Evolutionary conservation across 1,140 invertebrate species (phyloP).

Genomic region (Magallana gigas): DNA sequence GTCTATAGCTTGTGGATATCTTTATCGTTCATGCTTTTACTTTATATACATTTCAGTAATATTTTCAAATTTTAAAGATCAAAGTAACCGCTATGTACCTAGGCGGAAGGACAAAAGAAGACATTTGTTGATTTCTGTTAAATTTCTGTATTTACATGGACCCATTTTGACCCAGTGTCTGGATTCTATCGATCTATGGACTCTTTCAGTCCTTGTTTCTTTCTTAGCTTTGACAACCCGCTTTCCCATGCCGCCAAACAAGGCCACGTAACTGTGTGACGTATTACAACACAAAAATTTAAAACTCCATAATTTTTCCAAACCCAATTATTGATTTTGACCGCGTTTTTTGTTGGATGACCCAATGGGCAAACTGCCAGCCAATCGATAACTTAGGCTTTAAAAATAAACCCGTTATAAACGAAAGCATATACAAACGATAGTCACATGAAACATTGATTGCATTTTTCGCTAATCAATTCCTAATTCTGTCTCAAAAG

Average conservation of each 20-base stretch:
- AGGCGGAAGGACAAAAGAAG: too few species aligned
- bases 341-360: not conserved
- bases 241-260: constrained; percentile 28
- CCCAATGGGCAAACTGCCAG: constrained; percentile 26
- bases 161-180: constrained; percentile 2
- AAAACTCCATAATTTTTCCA: not conserved
- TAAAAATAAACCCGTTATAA: not conserved
- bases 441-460: not conserved
- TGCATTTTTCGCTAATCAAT: not conserved
- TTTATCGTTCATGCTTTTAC: too few species aligned
- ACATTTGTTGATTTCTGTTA: too few species aligned
- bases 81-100: too few species aligned
- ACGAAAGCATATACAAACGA: not conserved
- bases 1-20: too few species aligned
- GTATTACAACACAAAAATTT: not conserved
- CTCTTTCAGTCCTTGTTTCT: not conserved
- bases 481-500: not conserved
- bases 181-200: not conserved
- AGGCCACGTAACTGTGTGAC: not conserved
- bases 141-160: not conserved
- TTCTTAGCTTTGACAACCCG: not conserved
- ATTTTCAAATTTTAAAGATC: too few species aligned
- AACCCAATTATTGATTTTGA: constrained; percentile 3
- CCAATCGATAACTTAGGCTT: not conserved
- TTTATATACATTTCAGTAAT: too few species aligned